These are phyloP conservation scores for Mystacides longicornis DNA, from an alignment of 2,888 invertebrate species.

Conservation along the genomic window DNA sequence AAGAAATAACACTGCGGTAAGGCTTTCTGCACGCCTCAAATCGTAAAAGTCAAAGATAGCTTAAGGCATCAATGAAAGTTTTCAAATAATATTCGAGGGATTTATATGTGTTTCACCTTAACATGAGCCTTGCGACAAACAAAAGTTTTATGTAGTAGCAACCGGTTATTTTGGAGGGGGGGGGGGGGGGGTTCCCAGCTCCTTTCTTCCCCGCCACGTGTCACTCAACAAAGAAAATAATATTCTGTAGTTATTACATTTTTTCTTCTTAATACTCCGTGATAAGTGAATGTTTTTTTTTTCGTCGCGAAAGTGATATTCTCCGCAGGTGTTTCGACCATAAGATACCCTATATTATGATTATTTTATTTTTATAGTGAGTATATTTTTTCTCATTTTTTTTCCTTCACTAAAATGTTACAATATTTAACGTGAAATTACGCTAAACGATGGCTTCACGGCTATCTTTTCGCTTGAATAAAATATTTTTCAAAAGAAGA, in stretches of 20 bases:
- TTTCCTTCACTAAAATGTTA: no score
- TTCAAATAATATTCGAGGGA: background rate
- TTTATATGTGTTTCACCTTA: background rate
- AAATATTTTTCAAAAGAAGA: no score
- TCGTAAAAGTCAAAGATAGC: background rate
- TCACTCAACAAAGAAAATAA: background rate
- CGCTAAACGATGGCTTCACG: no score
- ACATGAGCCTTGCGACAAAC: no score
- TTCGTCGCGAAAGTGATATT: background rate
- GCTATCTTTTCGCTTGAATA: no score
- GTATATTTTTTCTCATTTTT: no score
- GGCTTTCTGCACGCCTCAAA: background rate
- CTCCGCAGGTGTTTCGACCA: background rate
- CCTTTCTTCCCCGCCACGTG: background rate
- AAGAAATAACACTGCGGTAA: background rate
- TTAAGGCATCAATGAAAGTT: background rate
- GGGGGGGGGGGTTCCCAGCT: no score
- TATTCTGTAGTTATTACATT: background rate
- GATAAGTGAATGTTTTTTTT: background rate
- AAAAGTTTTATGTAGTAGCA: background rate
- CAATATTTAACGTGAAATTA: no score
- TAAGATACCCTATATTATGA: no score
- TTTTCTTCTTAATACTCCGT: background rate
- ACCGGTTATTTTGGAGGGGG: background rate
- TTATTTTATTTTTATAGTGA: no score